These are phyloP conservation scores for Penelope pileata DNA, from an alignment of 2,113 vertebrate genomes.

Conservation along the genomic window DNA sequence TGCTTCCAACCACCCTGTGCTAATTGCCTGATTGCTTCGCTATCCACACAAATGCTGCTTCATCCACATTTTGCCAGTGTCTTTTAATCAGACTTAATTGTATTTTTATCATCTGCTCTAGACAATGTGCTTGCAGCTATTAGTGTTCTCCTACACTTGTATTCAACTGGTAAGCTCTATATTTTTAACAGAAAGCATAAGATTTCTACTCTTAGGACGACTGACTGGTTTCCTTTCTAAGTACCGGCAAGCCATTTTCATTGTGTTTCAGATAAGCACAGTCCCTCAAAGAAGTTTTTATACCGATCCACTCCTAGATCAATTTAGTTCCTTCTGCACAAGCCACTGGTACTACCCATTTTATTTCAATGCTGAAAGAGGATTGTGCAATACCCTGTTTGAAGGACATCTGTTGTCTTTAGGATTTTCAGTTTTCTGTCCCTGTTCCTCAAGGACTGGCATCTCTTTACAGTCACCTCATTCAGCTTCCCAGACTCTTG, in stretches of 20 bases:
- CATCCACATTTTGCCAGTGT: not conserved
- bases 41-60: not conserved
- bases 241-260: fast-evolving
- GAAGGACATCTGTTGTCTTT: not conserved
- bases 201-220: not conserved
- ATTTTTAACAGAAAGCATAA: not conserved
- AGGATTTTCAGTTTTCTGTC: not conserved
- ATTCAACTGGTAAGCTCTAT: not conserved
- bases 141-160: not conserved
- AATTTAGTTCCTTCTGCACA: not conserved
- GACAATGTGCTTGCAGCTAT: not conserved
- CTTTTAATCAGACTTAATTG: not conserved
- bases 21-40: not conserved
- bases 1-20: not conserved
- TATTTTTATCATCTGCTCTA: not conserved
- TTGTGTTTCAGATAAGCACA: not conserved
- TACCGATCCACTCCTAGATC: not conserved
- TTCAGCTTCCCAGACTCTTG: not conserved
- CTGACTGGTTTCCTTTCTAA: not conserved
- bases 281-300: not conserved
- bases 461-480: not conserved
- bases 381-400: fast-evolving
- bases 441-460: not conserved
- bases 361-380: not conserved
- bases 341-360: not conserved